Conservation (phyloP, 2,797 vertebrate genomes). For the Psittacula echo region DNA sequence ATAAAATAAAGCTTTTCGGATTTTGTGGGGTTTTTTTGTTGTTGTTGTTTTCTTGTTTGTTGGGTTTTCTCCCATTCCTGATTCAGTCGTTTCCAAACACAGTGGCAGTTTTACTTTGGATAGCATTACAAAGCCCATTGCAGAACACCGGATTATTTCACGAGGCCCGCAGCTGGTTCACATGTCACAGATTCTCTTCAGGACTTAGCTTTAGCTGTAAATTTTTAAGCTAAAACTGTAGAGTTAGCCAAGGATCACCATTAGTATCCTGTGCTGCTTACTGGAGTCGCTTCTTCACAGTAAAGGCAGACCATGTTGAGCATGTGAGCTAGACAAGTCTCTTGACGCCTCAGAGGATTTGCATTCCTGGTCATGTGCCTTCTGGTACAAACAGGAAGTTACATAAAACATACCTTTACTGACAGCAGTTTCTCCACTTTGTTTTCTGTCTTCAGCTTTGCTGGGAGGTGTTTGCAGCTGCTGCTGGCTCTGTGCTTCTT, state of each 20-base stretch:
- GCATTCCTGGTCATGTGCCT: neutral
- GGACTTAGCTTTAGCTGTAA: neutral
- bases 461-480: neutral
- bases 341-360: too few relatives aligned
- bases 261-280: rapidly evolving
- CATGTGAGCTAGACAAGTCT: too few relatives aligned
- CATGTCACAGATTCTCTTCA: neutral
- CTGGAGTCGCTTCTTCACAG: neutral
- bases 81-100: neutral
- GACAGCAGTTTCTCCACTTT: neutral
- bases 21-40: neutral
- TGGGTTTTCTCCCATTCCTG: neutral
- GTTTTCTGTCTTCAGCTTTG: neutral
- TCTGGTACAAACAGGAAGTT: neutral
- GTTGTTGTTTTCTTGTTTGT: neutral
- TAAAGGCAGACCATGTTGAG: neutral
- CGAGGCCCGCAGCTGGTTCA: neutral
- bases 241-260: neutral
- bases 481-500: neutral
- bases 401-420: neutral
- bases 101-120: neutral
- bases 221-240: neutral
- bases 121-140: neutral
- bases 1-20: neutral
- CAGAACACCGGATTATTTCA: neutral